Evolutionary conservation across 1,140 invertebrate genomes (phyloP).

Genomic region (Bombus superbus): DNA sequence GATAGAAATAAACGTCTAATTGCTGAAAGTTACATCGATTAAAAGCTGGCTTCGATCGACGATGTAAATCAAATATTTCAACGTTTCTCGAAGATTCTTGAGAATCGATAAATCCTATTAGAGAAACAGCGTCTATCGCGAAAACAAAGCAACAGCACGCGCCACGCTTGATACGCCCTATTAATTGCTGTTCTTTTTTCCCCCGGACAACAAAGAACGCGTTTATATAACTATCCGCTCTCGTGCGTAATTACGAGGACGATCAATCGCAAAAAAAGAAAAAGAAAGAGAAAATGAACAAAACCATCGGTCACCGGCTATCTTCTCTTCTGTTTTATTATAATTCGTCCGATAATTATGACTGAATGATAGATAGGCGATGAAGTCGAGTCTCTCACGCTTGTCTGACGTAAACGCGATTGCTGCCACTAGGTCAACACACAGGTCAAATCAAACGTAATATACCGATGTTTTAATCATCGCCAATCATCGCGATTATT

Average conservation of each 20-base stretch:
- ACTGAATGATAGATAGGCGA: background rate
- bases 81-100: background rate
- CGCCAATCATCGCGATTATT: constrained; percentile 13
- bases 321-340: background rate
- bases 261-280: constrained; percentile 1
- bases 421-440: constrained; percentile 13
- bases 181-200: constrained; percentile 4
- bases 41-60: no score
- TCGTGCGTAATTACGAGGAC: constrained; percentile 32
- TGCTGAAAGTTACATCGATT: no score
- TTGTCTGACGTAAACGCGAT: background rate
- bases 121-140: background rate
- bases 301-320: constrained; percentile 17
- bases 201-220: constrained; percentile 12
- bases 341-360: constrained; percentile 31
- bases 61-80: background rate
- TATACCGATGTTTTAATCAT: background rate
- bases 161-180: constrained; percentile 13
- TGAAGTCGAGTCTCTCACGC: constrained; percentile 4
- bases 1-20: no score
- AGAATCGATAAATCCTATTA: background rate
- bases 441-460: background rate
- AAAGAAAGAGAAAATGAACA: background rate
- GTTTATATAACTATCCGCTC: constrained; percentile 20
- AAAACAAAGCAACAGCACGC: background rate